These are phyloP conservation scores for Rhinoraja longicauda DNA, from an alignment of 2,797 vertebrate species.

Conservation along the genomic window DNA sequence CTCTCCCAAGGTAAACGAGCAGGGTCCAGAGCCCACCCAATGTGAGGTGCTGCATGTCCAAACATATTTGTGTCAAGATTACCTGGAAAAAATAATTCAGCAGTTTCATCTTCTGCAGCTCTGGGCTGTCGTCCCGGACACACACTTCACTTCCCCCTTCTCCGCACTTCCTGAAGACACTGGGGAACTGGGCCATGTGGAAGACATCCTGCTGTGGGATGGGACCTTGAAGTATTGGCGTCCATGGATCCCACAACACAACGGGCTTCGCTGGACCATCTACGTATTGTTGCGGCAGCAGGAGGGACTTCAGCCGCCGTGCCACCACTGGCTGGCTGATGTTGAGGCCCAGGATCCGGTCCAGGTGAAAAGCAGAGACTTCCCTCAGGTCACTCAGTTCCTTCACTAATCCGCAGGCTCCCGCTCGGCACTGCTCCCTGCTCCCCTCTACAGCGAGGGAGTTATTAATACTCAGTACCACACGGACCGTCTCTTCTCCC, in stretches of 20 bases:
- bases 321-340: constrained; percentile 27
- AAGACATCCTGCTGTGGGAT: neutral
- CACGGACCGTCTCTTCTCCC: neutral
- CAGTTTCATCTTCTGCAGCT: constrained; percentile 2
- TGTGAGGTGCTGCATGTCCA: neutral
- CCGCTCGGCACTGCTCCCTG: neutral
- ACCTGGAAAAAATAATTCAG: constrained; percentile 31
- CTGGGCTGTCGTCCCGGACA: neutral
- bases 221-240: neutral
- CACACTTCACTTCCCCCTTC: neutral
- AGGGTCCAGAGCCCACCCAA: too few relatives aligned
- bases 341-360: neutral
- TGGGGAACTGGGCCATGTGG: neutral
- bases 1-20: too few relatives aligned
- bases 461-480: neutral
- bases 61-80: neutral
- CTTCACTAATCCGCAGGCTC: neutral
- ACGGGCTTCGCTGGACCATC: neutral
- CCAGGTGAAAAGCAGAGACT: constrained; percentile 10
- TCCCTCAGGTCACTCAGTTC: neutral
- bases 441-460: neutral
- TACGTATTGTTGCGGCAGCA: neutral
- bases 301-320: neutral
- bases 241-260: neutral
- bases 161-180: neutral